Conservation (phyloP, 2,797 vertebrate genomes). For the Otolemur crassicaudatus region DNA sequence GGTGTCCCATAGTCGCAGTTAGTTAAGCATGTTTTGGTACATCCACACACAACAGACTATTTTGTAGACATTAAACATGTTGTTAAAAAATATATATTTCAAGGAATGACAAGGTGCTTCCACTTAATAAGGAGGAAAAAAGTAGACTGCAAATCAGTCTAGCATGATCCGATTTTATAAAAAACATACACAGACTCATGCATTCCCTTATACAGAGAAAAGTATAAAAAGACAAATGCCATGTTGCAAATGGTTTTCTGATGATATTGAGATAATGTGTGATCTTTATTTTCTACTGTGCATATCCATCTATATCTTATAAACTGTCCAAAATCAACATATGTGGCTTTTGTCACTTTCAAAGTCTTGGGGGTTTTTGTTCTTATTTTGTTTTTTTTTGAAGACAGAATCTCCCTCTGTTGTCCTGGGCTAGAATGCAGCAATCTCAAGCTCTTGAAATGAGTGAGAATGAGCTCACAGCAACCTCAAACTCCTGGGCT, state of each 20-base stretch:
- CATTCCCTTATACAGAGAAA: neutral
- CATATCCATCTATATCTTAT: neutral
- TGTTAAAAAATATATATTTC: neutral
- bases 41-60: neutral
- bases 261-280: neutral
- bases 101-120: slow-evolving; percentile 17
- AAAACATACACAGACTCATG: neutral
- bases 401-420: no score
- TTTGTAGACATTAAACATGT: neutral
- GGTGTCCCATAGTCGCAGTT: neutral
- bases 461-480: no score
- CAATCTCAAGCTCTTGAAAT: no score
- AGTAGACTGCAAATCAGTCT: neutral
- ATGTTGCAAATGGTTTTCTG: neutral
- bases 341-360: slow-evolving; percentile 49
- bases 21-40: neutral
- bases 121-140: slow-evolving; percentile 37
- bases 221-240: slow-evolving; percentile 18
- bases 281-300: slow-evolving; percentile 45
- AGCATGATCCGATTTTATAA: neutral
- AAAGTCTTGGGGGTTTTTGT: neutral
- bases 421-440: no score
- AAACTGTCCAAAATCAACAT: slow-evolving; percentile 44
- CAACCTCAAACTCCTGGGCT: no score
- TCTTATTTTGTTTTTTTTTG: no score